Conservation (phyloP, 2,797 vertebrate genomes). For the Steatocranus sp. region DNA sequence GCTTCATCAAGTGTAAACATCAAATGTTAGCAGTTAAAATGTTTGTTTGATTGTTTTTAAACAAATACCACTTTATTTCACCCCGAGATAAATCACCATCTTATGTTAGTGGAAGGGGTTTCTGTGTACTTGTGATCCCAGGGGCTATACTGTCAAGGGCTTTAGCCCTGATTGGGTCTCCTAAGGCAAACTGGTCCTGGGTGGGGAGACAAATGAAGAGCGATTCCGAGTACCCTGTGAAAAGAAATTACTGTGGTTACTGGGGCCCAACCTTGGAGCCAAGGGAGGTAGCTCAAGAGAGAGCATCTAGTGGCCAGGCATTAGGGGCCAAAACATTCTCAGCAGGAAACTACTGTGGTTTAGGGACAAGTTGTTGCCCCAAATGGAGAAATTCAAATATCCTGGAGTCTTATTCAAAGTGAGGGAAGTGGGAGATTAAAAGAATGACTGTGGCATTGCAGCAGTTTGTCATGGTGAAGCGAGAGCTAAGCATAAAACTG, state of each 20-base stretch:
- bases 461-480: neutral
- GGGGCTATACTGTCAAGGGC: neutral
- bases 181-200: neutral
- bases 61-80: neutral
- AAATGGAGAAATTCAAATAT: neutral
- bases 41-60: neutral
- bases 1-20: neutral
- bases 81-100: accelerated
- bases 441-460: neutral
- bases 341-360: neutral
- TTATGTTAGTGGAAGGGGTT: neutral
- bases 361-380: neutral
- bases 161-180: neutral
- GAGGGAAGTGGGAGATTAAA: neutral
- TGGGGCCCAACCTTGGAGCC: neutral
- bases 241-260: neutral
- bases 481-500: neutral
- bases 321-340: neutral
- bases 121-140: neutral
- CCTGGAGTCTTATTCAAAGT: neutral
- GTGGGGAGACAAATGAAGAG: neutral
- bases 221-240: neutral
- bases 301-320: neutral
- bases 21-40: neutral
- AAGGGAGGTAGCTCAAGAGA: neutral